Evolutionary conservation across 1,140 invertebrate genomes (phyloP), one percentile per base, ranked within the genome.

Genomic region (Diplogasteroides magnus): DNA sequence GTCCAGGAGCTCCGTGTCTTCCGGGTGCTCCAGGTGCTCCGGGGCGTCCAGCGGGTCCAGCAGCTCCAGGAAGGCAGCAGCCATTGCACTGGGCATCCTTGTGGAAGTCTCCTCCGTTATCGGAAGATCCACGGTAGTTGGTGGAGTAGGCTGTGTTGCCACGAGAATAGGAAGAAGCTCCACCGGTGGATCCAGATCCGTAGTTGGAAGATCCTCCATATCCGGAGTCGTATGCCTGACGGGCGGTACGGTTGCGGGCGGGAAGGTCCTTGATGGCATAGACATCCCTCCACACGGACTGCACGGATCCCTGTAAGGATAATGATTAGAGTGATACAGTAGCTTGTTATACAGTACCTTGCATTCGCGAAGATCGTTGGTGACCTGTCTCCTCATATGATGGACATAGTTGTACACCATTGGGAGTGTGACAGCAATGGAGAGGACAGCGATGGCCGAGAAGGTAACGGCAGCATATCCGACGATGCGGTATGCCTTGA

Each of bases 51-150:
- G 61, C 73, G 31, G 73, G 73, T 1, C 73, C 73, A 64, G 71
- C 69, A 55, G 69, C 37, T 57, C 73, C 73, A 23, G 70, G 70
- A n/a, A 73, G 62, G 31, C 73, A 74, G 66, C 73, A 74, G 2
- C 66, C 70, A 28, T 75, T 56, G 64, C 72, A 74, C 2, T n/a
- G 19, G 19, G 37, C 6, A 48, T 11, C 23, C 23, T 14, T 26
- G 23, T 11, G 6, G 59, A 26, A 29, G 6, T 23, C 6, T 61
- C 59, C n/a, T 26, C 6, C 6, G 37, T 11, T 6, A 6, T 19
- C 6, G 6, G 37, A 48, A 11, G 19, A 48, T 48, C 19, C 6
- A 19, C 6, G 19, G 37, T 11, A 48, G 19, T 48, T 11, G 37
- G 37, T 11, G 37, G 6, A 48, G 37, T 11, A 19, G 37, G 37